These are phyloP conservation scores for Odontothrips loti DNA, from an alignment of 2,888 invertebrate species.

Conservation along the genomic window DNA sequence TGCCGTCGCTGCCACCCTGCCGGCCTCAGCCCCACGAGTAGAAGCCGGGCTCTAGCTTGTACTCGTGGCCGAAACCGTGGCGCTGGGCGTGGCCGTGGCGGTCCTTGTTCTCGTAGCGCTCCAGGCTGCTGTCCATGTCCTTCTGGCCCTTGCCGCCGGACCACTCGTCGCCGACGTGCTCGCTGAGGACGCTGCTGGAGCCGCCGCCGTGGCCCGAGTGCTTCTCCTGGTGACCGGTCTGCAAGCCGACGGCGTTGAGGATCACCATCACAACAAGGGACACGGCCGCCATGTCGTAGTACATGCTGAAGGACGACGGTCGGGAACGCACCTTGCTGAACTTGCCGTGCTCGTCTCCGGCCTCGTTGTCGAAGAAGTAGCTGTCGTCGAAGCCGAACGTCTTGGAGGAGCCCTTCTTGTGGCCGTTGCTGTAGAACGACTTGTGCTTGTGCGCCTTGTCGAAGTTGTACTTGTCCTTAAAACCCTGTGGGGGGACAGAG, in stretches of 20 bases:
- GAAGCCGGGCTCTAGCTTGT: background rate
- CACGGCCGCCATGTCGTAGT: too few species aligned
- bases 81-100: background rate
- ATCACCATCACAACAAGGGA: too few species aligned
- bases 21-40: constrained; percentile 22
- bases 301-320: too few species aligned
- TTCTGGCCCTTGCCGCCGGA: background rate
- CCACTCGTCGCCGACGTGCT: background rate
- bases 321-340: background rate
- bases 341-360: background rate
- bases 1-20: too few species aligned
- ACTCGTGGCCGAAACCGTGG: background rate
- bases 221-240: background rate
- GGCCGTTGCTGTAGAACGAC: background rate
- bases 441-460: constrained; percentile 1
- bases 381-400: background rate
- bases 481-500: background rate
- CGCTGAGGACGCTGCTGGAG: background rate
- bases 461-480: constrained; percentile 9
- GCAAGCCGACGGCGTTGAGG: background rate
- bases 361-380: background rate
- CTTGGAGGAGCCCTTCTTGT: background rate
- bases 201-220: background rate
- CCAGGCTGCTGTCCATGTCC: background rate
- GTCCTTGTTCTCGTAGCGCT: background rate